These are phyloP conservation scores for Aradophagus sp. DNA, from an alignment of 1,140 invertebrate species.

Conservation along the genomic window DNA sequence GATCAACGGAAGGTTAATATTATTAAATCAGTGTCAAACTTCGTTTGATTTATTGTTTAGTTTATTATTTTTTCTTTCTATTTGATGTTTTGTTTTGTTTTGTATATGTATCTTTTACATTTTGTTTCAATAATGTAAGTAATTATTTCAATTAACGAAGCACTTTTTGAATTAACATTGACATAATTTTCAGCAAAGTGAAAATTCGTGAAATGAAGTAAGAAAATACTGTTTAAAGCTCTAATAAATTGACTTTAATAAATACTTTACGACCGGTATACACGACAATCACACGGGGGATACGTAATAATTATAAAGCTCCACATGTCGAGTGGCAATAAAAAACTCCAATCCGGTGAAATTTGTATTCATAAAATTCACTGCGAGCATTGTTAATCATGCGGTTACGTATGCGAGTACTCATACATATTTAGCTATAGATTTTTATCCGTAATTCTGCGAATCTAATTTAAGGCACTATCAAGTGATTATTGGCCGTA, in stretches of 20 bases:
- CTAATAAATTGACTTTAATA: neutral
- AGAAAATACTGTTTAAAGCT: neutral
- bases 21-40: too few species aligned
- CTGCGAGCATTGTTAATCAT: conserved; percentile 18
- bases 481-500: neutral
- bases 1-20: too few species aligned
- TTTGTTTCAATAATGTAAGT: too few species aligned
- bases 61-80: too few species aligned
- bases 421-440: conserved; percentile 37
- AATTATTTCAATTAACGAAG: neutral
- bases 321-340: conserved; percentile 10
- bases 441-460: conserved; percentile 18
- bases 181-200: neutral
- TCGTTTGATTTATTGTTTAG: too few species aligned
- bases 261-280: neutral
- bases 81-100: too few species aligned
- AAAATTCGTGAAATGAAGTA: neutral
- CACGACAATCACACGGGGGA: conserved; percentile 6
- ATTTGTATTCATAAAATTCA: conserved; percentile 36
- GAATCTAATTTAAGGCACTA: conserved; percentile 7
- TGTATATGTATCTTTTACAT: too few species aligned
- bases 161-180: neutral
- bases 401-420: conserved; percentile 8
- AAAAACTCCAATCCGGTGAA: conserved; percentile 24
- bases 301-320: conserved; percentile 24